Base-by-base conservation (phyloP, 2,888 invertebrate species). In the Itoplectis maculator region DNA sequence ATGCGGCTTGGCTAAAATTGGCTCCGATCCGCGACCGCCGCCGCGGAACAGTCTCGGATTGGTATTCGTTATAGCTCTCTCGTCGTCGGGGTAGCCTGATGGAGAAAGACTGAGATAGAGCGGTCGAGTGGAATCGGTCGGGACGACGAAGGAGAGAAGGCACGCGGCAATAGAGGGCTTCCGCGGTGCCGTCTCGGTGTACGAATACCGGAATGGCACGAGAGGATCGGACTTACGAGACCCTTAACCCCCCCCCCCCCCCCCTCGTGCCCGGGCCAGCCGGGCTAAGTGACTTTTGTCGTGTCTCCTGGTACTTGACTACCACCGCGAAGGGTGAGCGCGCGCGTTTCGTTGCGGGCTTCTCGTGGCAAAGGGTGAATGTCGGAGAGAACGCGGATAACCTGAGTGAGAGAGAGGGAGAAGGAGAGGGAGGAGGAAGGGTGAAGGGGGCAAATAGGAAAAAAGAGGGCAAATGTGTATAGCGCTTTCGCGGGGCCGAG, bases 201-300 rank as follows among this genome's bases (percentile, higher is more conserved):
- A 76, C 84, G 84, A 84, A 85, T 86, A 80, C 81, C 82, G 74
- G 72, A 86, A 76, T 73, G 84, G 79, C 75, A 79, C 66, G 79
- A 70, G 69, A 70, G 56, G 85, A 87, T 86, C 66, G 81, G 76
- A 81, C 80, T 69, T 70, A 65, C 80, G 80, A 76, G 65, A 70
- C 59, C 70, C 81, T 81, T 76, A 72, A 72, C 47, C 85, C 86
- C 80, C 82, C 81, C 81, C 86, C 82, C 85, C 87, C 42, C 47
- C 85, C 86, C 80, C 82, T 80, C 81, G 86, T 83, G 85, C 87
- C 42, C 72, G 56, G 15, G 37, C 79, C 29, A 63, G 61, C 66
- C 66, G 54, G 85, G 85, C 86, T 89, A 89, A 89, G 89, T 88
- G 89, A 89, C 87, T 89, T 89, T 89, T 89, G 88, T 86, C 89